These are phyloP conservation scores for Trileptium ribeirensis DNA, from an alignment of 2,888 invertebrate genomes.

Conservation along the genomic window DNA sequence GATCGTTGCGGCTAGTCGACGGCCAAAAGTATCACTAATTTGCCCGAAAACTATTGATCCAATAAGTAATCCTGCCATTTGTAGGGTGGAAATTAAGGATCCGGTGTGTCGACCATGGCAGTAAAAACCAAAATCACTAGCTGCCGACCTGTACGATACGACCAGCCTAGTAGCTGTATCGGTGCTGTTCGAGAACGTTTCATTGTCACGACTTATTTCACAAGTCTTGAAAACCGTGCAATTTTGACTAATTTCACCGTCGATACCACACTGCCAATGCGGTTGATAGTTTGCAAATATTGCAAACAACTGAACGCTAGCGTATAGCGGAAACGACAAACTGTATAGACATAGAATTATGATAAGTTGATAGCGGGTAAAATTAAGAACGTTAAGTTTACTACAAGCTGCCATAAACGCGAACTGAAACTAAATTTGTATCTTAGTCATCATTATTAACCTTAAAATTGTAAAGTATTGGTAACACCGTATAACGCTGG, in stretches of 20 bases:
- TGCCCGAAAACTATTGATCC: background rate
- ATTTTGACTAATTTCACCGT: background rate
- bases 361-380: background rate
- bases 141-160: background rate
- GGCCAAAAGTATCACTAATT: slow-evolving; percentile 1
- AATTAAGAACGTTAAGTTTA: background rate
- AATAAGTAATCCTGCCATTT: background rate
- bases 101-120: background rate
- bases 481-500: no score
- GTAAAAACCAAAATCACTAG: background rate
- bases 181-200: background rate
- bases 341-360: background rate
- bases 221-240: background rate
- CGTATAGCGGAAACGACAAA: background rate
- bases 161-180: background rate
- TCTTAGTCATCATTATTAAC: no score
- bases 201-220: no score
- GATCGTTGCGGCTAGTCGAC: background rate
- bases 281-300: background rate
- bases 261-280: background rate
- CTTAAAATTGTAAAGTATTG: no score
- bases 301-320: background rate
- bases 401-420: no score
- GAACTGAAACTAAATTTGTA: no score
- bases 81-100: background rate